Percentiles rank a stretch among this genome's conserved stretches.
These are phyloP conservation scores for Alces alces DNA, from an alignment of 2,113 vertebrate species.

Conservation along the genomic window DNA sequence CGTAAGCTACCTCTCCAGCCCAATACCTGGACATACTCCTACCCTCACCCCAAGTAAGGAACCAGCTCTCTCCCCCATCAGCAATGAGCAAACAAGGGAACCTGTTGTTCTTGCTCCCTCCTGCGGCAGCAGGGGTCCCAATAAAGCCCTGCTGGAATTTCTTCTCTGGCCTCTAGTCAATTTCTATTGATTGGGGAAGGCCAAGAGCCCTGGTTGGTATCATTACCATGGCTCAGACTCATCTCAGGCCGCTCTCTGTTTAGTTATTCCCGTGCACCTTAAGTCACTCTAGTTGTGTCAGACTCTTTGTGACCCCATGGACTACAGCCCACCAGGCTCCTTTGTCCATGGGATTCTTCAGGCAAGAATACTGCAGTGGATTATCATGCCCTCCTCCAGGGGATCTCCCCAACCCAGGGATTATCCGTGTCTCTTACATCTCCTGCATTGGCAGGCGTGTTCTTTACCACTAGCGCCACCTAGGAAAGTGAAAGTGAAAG, in stretches of 20 bases:
- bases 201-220: not conserved
- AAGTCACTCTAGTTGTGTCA: not conserved
- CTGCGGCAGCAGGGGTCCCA: not conserved
- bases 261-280: not conserved
- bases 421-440: not conserved
- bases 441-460: not conserved
- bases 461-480: not conserved
- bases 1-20: not conserved
- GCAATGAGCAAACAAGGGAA: not conserved
- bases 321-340: not conserved
- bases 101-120: not conserved
- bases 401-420: not conserved
- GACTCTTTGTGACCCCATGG: not conserved
- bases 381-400: not conserved
- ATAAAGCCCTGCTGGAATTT: not conserved
- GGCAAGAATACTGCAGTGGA: not conserved
- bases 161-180: not conserved
- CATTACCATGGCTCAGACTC: not conserved
- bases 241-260: not conserved
- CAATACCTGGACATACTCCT: not conserved
- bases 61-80: not conserved
- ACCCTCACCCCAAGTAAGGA: not conserved
- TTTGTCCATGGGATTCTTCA: not conserved
- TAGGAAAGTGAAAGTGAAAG: not conserved
- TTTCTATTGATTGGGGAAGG: not conserved